These are phyloP conservation scores for Gavia stellata DNA, from an alignment of 2,113 vertebrate species.

Conservation along the genomic window DNA sequence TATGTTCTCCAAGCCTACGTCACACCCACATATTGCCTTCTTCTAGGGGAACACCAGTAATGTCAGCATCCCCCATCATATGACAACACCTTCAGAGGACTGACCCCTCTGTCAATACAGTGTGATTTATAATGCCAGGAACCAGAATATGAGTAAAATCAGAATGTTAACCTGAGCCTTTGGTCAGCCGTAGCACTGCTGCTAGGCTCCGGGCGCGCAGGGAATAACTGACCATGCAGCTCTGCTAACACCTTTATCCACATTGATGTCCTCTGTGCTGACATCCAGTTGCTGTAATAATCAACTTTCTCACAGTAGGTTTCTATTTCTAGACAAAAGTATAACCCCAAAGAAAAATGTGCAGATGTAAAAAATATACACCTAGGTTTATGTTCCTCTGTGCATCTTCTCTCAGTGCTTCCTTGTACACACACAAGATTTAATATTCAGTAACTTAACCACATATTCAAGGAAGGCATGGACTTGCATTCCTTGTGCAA, in stretches of 20 bases:
- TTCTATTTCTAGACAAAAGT: background rate
- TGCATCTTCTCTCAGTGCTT: background rate
- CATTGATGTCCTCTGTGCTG: background rate
- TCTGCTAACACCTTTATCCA: background rate
- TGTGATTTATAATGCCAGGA: background rate
- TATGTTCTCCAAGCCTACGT: conserved; percentile 44
- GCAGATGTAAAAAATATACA: background rate
- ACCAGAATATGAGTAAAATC: background rate
- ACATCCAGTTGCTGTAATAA: background rate
- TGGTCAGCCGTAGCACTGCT: background rate
- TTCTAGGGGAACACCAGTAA: conserved; percentile 13
- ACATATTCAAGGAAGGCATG: background rate
- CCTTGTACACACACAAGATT: background rate
- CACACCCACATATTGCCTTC: conserved; percentile 37
- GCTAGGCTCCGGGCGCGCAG: background rate
- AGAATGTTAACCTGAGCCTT: background rate
- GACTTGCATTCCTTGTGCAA: background rate
- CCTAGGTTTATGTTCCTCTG: background rate
- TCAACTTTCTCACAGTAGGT: background rate
- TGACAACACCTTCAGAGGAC: background rate
- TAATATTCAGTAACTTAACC: background rate
- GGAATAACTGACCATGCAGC: background rate
- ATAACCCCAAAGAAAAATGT: background rate
- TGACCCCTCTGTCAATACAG: background rate
- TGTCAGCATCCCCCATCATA: conserved; percentile 36